Evolutionary conservation across 2,888 invertebrate genomes (phyloP), one percentile per base, ranked within the genome.

Genomic region (Caenorhabditis macrosperma): DNA sequence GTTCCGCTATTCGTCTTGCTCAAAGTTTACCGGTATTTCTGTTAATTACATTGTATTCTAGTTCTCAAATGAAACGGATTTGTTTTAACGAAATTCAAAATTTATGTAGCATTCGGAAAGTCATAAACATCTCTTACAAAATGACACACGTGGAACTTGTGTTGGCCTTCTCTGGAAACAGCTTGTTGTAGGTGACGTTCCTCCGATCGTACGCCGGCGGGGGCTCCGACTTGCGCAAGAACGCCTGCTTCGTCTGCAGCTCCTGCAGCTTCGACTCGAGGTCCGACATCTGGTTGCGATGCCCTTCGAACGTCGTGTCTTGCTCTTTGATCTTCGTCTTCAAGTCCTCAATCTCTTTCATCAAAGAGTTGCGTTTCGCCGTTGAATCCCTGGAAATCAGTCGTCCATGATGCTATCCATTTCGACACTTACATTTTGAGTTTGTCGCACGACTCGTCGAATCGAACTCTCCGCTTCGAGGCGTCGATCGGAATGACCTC

Each of bases 281-380:
- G 28, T 81, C 69, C 15, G 77, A 76, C 88, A 88, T 88, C 67
- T 88, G 87, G 9, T 71, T 78, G 33, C 86, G 79, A 33, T 89
- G 88, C 9, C 87, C 88, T 61, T 85, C 82, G 71, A 87, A 86
- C 5, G 85, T 84, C 24, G 67, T 78, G 50, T 82, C 83, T 67
- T 88, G 88, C 67, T 88, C 85, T 44, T 81, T 80, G 28, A 88
- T 81, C 46, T 88, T 82, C 48, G 72, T 61, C 46, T 83, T 82
- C 46, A 88, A 76, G 5, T 60, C 59, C 12, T 86, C 88, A 28
- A 88, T 88, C 68, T 88, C 88, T 2, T 63, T 63, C 64, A 81
- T 60, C 17, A 85, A 48, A 28, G 81, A 72, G 72, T 72, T 48
- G 5, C 50, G 24, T 64, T 72, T 52, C 1, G 68, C 80, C 1